Percentiles rank a stretch among this genome's conserved stretches.
Conservation (phyloP, 2,113 vertebrate species). For the Hippocampus guttulatus region DNA sequence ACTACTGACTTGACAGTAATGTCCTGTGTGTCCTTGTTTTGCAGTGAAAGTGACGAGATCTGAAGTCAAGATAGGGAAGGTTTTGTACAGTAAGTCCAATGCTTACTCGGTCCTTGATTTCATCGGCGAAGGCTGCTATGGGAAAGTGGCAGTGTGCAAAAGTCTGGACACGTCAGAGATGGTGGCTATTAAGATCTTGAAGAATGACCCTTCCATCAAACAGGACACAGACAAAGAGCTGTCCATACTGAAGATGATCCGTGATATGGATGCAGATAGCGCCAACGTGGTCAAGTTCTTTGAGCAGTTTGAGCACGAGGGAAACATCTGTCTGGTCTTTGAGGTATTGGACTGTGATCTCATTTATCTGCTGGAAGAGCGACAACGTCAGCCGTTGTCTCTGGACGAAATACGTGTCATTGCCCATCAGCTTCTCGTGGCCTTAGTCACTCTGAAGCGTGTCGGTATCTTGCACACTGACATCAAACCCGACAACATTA, state of each 20-base stretch:
- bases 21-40: not conserved
- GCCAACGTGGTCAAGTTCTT: conserved; percentile 6
- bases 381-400: conserved; percentile 1
- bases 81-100: conserved; percentile 5
- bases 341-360: conserved; percentile 11
- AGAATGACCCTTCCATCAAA: not conserved
- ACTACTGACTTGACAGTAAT: not conserved
- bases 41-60: not conserved
- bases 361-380: conserved; percentile 1
- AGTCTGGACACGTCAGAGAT: not conserved
- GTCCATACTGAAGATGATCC: conserved; percentile 1
- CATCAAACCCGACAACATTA: conserved; percentile 14
- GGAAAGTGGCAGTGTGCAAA: conserved; percentile 8
- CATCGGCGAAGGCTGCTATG: conserved; percentile 4
- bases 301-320: conserved; percentile 4
- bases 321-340: conserved; percentile 12
- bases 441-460: conserved; percentile 3
- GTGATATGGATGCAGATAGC: not conserved
- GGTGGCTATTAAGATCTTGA: conserved; percentile 10
- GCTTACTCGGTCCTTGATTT: conserved; percentile 4
- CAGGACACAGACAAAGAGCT: conserved; percentile 4
- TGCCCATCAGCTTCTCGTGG: conserved; percentile 5
- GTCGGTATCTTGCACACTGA: conserved; percentile 8
- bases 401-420: conserved; percentile 9
- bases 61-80: conserved; percentile 3